These are phyloP conservation scores for Drosophila dunni DNA, from an alignment of 1,140 invertebrate genomes.

Conservation along the genomic window DNA sequence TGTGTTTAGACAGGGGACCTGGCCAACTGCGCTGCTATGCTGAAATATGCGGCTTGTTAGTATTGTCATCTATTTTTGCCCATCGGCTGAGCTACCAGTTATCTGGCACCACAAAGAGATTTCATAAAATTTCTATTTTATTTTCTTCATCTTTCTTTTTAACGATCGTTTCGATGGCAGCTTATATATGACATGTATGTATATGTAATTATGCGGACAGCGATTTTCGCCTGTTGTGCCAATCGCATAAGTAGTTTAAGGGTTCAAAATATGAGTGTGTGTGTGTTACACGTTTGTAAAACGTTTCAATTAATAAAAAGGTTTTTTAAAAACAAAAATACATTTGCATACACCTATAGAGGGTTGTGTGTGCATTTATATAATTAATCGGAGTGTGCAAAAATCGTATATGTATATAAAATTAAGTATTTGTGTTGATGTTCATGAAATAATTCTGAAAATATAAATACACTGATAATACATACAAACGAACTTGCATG, in stretches of 20 bases:
- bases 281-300: background rate
- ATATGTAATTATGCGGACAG: slow-evolving; percentile 2
- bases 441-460: slow-evolving; percentile 10
- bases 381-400: background rate
- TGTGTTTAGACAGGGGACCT: background rate
- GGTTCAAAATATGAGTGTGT: slow-evolving; percentile 1
- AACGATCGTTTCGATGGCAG: slow-evolving; percentile 6
- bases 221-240: background rate
- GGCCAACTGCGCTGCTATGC: slow-evolving; percentile 1
- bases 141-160: background rate
- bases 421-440: slow-evolving; percentile 9
- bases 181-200: background rate
- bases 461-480: slow-evolving; percentile 7
- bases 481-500: background rate
- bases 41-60: background rate
- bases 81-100: background rate
- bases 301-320: background rate
- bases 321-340: slow-evolving; percentile 3
- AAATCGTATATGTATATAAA: slow-evolving; percentile 8
- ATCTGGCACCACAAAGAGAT: background rate
- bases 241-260: background rate
- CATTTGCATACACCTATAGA: slow-evolving; percentile 10
- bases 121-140: background rate
- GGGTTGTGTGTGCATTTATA: slow-evolving; percentile 1
- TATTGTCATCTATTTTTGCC: slow-evolving; percentile 18